phyloP scores from a whole-genome alignment of 2,797 vertebrate genomes.

The Avahi laniger region DNA sequence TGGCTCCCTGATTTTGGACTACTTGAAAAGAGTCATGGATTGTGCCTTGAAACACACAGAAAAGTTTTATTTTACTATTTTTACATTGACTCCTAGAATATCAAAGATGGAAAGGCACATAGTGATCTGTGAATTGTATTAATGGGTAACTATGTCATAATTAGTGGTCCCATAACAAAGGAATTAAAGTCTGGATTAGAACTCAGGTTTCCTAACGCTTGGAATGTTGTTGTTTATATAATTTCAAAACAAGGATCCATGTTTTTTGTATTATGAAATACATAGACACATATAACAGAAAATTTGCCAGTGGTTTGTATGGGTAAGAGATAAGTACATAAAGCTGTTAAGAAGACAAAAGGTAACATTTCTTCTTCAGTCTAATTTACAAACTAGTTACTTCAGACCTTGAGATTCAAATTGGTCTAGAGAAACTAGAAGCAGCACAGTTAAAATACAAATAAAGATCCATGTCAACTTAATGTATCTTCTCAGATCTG shows the following conservation, averaged over 20 bases:
- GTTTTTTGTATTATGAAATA: background rate
- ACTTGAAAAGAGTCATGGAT: background rate
- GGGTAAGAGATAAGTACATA: conserved; percentile 18
- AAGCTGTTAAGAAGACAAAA: conserved; percentile 36
- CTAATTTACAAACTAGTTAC: conserved; percentile 19
- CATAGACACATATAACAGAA: background rate
- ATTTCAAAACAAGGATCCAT: background rate
- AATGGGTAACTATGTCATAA: background rate
- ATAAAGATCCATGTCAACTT: background rate
- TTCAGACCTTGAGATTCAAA: conserved; percentile 38
- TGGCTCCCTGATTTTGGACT: background rate
- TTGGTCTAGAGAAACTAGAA: conserved; percentile 45
- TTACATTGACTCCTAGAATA: background rate
- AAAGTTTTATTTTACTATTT: background rate
- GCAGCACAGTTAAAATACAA: background rate
- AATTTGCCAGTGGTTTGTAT: conserved; percentile 27
- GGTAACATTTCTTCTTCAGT: background rate
- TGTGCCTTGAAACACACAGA: background rate
- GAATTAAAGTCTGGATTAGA: background rate
- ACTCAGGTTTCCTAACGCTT: background rate
- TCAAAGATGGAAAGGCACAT: background rate
- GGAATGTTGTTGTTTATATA: background rate
- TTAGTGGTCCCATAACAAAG: background rate
- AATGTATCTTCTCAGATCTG: conserved; percentile 27
- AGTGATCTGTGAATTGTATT: background rate